Evolutionary conservation across 2,797 vertebrate genomes (phyloP).

Genomic region (Yasuhikotakia modesta): DNA sequence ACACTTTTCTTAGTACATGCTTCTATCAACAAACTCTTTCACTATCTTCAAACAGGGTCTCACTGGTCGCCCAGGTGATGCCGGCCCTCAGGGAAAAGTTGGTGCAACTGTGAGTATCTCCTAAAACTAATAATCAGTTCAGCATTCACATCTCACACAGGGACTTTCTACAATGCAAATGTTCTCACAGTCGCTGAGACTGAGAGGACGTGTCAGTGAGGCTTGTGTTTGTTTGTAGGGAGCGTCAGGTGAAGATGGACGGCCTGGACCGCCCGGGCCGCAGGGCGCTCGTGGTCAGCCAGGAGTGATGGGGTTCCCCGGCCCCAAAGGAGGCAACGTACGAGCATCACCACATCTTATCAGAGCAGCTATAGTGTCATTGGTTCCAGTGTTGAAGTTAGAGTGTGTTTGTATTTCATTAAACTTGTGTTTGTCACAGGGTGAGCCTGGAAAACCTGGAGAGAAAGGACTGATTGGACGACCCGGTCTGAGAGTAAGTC

Average conservation of each 20-base stretch:
- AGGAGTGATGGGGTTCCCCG: conserved; percentile 98
- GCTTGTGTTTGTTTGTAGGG: conserved; percentile 82
- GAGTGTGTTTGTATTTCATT: neutral
- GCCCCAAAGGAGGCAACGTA: conserved; percentile 96
- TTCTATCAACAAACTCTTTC: too few relatives aligned
- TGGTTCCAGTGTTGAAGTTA: neutral
- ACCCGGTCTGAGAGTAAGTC: conserved; percentile 89
- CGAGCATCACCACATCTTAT: conserved; percentile 61
- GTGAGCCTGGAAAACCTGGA: conserved; percentile 90
- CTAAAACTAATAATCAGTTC: too few relatives aligned
- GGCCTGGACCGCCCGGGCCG: conserved; percentile 93
- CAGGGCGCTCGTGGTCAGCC: conserved; percentile 93
- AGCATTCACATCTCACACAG: neutral
- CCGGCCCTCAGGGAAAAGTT: conserved; percentile 96
- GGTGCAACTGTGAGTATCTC: conserved; percentile 87
- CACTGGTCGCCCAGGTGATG: conserved; percentile 94
- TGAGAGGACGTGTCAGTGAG: conserved; percentile 50
- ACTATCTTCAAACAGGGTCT: conserved; percentile 94
- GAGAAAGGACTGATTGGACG: conserved; percentile 92
- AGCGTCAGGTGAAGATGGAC: conserved; percentile 90
- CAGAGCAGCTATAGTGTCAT: too few relatives aligned
- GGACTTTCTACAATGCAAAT: neutral
- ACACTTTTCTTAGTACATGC: too few relatives aligned
- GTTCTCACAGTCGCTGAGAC: neutral
- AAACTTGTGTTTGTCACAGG: conserved; percentile 72